Base-by-base conservation (phyloP, 2,888 invertebrate species). In the Eulithis prunata region DNA sequence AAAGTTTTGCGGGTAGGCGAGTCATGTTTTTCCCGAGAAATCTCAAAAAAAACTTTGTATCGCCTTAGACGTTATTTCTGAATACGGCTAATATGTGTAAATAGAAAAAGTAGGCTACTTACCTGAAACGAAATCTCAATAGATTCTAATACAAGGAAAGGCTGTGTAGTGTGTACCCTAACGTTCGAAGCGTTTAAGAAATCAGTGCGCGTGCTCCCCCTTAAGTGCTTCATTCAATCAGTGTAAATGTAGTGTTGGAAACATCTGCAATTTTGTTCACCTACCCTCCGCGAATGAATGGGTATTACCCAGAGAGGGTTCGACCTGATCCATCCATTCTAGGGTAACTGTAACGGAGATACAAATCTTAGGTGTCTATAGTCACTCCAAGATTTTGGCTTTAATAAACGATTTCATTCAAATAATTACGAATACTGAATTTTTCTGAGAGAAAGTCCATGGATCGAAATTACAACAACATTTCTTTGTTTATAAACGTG, bases 291-390 rank as follows among this genome's bases (percentile, higher is more conserved):
- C 57, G 53, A 71, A 68, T 71, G 68, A 65, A 74, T 71, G 74
- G 67, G 66, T 70, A 67, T 72, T 69, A 68, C 69, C 54, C 51
- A 69, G 64, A 64, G 70, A 66, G 74, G 74, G 65, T 67, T 41
- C 62, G 69, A 71, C 74, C 74, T 70, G 64, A 57, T 62, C 69
- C 72, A 66, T 74, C 67, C 64, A 64, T 74, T 70, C 63, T 41
- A 58, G 59, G 53, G 59, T 69, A 53, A 72, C 70, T 71, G 70
- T 67, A 71, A 58, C 72, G 38, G 38, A 51, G 47, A 64, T 54
- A 59, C 59, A 53, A 64, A 54, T 60, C 49, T 64, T 58, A 64
- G 38, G 21, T 21, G 21, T 61, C 61, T 46, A n/a, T n/a, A 47
- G 58, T 43, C 47, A 64, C 54, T 59, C 55, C 47, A 51, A 51